Evolutionary conservation across 2,113 vertebrate species (phyloP).

Genomic region (Garra rufa): DNA sequence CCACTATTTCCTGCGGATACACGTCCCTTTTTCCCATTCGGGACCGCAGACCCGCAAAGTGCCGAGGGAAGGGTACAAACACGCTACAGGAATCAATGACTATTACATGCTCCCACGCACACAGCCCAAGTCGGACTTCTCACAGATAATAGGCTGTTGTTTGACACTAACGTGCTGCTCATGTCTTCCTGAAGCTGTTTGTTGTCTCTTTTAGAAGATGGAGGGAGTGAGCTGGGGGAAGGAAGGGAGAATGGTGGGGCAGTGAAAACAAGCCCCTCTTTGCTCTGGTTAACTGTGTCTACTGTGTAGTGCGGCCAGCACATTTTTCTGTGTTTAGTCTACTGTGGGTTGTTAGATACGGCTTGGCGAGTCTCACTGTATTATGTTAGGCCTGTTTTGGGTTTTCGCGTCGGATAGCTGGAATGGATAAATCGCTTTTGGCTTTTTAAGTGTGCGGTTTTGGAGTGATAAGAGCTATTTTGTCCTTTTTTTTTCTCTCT

Average conservation of each 20-base stretch:
- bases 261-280: conserved; percentile 74
- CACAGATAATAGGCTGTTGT: conserved; percentile 86
- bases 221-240: conserved; percentile 50
- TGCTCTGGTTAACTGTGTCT: conserved; percentile 72
- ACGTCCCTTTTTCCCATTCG: neutral
- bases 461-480: conserved; percentile 50
- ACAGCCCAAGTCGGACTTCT: conserved; percentile 82
- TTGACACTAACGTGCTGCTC: conserved; percentile 73
- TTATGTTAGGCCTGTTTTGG: conserved; percentile 61
- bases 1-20: neutral
- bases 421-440: conserved; percentile 47
- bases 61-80: conserved; percentile 48
- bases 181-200: conserved; percentile 78
- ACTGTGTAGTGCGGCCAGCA: conserved; percentile 70
- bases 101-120: conserved; percentile 58
- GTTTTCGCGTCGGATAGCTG: conserved; percentile 29
- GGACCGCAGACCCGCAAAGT: conserved; percentile 8
- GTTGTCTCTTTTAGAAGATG: conserved; percentile 71
- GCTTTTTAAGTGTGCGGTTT: conserved; percentile 50
- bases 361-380: conserved; percentile 71
- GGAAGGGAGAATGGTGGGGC: conserved; percentile 46
- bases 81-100: conserved; percentile 66
- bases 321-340: conserved; percentile 69
- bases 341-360: conserved; percentile 62
- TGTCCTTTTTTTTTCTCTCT: neutral